Percentiles rank a stretch among this genome's conserved stretches.
phyloP scores from a whole-genome alignment of 2,888 invertebrate species.

The Melipona bicolor region DNA sequence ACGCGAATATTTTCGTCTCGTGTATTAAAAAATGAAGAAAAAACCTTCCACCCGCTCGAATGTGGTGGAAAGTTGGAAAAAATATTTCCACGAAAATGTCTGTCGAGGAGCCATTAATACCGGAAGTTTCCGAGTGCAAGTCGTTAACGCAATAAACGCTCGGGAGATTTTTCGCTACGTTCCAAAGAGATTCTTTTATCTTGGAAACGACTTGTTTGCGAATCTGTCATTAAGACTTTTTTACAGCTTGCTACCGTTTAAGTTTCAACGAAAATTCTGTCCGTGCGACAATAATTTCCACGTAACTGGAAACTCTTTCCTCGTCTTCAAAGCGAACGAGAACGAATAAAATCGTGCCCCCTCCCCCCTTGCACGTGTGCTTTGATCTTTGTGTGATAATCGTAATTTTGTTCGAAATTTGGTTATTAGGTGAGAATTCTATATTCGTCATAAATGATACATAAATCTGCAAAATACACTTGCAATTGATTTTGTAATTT shows the following conservation, averaged over 20 bases:
- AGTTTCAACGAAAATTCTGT: neutral
- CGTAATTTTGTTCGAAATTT: no score
- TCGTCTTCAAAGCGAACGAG: no score
- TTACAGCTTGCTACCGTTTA: slow-evolving; percentile 2
- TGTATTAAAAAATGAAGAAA: no score
- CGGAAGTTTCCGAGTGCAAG: neutral
- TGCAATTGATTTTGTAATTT: no score
- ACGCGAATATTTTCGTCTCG: no score
- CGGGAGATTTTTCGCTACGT: neutral
- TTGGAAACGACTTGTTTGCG: slow-evolving; percentile 5
- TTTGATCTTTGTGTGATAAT: no score
- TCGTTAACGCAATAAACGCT: neutral
- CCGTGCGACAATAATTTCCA: neutral
- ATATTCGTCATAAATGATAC: no score
- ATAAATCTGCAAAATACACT: no score
- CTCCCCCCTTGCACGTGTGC: no score
- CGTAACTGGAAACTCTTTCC: neutral
- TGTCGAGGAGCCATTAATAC: neutral
- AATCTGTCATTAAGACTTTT: slow-evolving; percentile 18
- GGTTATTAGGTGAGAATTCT: no score
- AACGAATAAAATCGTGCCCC: neutral
- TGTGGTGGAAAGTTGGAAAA: neutral
- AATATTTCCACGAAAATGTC: neutral
- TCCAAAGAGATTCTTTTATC: slow-evolving; percentile 13
- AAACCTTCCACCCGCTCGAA: no score